Evolutionary conservation across 37 sponge, comb jelly and placozoan species (phyloP).

Genomic region (Dysidea cf. avara): DNA sequence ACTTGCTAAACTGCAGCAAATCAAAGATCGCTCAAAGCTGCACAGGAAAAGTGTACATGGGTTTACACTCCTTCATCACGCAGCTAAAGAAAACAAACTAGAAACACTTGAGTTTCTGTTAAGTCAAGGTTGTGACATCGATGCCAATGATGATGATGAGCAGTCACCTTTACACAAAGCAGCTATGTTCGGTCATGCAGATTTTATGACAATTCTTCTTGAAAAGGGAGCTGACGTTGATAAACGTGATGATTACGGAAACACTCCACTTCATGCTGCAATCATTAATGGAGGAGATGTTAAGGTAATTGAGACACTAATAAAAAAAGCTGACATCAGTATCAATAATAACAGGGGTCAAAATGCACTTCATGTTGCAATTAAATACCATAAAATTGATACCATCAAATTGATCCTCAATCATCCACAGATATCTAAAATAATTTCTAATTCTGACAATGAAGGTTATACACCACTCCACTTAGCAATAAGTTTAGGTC

Average conservation of each 20-base stretch:
- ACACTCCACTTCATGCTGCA: constrained; percentile 84
- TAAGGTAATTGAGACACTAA: constrained; percentile 52
- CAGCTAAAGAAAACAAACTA: constrained; percentile 49
- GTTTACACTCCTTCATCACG: constrained; percentile 57
- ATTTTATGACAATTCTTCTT: too few species aligned
- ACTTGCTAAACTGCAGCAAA: constrained; percentile 31
- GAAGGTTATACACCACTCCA: constrained; percentile 71
- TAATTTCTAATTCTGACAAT: constrained; percentile 39
- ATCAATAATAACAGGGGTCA: constrained; percentile 49
- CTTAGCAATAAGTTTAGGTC: constrained; percentile 46
- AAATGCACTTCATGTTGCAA: too few species aligned
- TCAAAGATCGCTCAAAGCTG: constrained; percentile 9
- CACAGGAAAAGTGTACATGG: constrained; percentile 40
- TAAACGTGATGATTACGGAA: constrained; percentile 73
- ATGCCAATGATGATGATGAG: constrained; percentile 69
- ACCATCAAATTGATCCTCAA: too few species aligned
- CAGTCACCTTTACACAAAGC: too few species aligned
- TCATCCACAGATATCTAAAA: constrained; percentile 21
- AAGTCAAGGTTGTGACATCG: constrained; percentile 51
- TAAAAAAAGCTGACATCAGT: constrained; percentile 36
- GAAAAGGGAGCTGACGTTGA: too few species aligned
- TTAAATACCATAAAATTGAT: too few species aligned
- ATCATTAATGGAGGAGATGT: constrained; percentile 19
- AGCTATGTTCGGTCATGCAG: too few species aligned
- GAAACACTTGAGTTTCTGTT: constrained; percentile 59